Percentiles rank a stretch among this genome's conserved stretches.
Conservation (phyloP, 1,140 invertebrate species). For the Drosophila tropicalis region DNA sequence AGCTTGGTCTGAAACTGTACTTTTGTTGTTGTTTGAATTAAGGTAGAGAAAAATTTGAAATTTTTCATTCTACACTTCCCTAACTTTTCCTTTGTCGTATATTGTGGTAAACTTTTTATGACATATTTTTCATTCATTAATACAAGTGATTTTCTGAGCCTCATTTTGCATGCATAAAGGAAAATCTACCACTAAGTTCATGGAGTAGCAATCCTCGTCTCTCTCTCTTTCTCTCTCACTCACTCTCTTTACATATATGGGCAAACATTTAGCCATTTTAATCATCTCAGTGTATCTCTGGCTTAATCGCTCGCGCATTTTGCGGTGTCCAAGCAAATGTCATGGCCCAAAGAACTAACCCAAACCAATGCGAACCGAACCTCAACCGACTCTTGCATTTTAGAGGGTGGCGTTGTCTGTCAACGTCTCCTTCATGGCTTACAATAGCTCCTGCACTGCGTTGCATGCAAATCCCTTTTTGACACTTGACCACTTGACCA, state of each 20-base stretch:
- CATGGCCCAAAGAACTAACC: constrained; percentile 28
- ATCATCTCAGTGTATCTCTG: constrained; percentile 37
- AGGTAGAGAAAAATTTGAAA: constrained; percentile 35
- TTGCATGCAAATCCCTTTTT: constrained; percentile 76
- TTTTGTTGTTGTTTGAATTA: constrained; percentile 55
- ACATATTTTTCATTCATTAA: constrained; percentile 34
- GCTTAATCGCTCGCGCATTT: constrained; percentile 57
- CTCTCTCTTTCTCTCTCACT: too few relatives aligned
- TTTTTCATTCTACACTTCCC: constrained; percentile 25
- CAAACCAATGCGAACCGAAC: constrained; percentile 26
- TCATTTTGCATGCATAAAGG: constrained; percentile 72
- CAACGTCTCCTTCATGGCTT: constrained; percentile 21
- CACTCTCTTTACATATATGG: too few relatives aligned
- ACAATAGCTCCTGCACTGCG: constrained; percentile 20
- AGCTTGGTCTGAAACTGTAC: constrained; percentile 36
- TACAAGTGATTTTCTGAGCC: constrained; percentile 68
- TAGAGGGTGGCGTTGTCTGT: not conserved
- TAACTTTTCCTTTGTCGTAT: not conserved
- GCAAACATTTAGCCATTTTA: constrained; percentile 52
- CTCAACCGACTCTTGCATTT: constrained; percentile 12
- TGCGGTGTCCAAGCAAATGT: constrained; percentile 66
- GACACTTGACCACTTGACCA: constrained; percentile 78
- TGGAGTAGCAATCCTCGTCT: not conserved
- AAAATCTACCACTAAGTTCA: constrained; percentile 31
- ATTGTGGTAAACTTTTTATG: constrained; percentile 22